Evolutionary conservation across 2,797 vertebrate genomes (phyloP).

Genomic region (Acanthurus tractus): DNA sequence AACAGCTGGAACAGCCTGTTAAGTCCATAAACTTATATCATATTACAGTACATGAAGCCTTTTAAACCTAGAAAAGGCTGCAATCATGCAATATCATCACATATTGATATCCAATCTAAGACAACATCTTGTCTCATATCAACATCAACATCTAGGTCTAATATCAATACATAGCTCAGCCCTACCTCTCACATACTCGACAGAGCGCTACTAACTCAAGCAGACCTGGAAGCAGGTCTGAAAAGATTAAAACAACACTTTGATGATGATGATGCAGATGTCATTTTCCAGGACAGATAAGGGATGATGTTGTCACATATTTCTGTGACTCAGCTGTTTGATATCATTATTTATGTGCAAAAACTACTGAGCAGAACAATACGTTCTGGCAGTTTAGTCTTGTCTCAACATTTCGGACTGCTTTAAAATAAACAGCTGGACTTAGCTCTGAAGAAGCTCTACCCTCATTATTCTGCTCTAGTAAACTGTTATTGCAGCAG

Average conservation of each 20-base stretch:
- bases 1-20: no score
- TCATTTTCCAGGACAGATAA: not conserved
- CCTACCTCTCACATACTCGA: no score
- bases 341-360: not conserved
- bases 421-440: constrained; percentile 19
- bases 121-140: no score
- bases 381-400: not conserved
- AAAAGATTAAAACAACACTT: not conserved
- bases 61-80: no score
- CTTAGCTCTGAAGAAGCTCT: constrained; percentile 26
- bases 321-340: not conserved
- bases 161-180: no score
- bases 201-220: no score
- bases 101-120: no score
- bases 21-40: no score
- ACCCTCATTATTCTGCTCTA: constrained; percentile 42
- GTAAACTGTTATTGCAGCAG: constrained; percentile 37
- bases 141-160: no score
- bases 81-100: no score
- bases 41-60: no score
- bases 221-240: no score
- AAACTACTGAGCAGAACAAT: not conserved
- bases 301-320: not conserved
- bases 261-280: not conserved
- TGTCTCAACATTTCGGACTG: not conserved